phyloP scores from a whole-genome alignment of 1,140 invertebrate genomes.

The Riptortus pedestris region DNA sequence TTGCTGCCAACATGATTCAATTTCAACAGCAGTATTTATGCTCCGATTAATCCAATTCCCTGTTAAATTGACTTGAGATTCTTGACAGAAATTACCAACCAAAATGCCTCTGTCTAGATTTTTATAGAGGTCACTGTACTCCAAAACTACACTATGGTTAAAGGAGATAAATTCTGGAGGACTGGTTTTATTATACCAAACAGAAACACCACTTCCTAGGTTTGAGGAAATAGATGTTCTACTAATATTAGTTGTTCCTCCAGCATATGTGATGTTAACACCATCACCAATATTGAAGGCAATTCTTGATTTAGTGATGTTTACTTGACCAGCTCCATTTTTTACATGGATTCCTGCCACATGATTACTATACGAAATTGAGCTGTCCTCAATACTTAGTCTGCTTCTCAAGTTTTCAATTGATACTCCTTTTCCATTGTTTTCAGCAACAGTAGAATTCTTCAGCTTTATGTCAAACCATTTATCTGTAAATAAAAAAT shows the following conservation, averaged over 20 bases:
- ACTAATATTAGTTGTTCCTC: slow-evolving; percentile 81
- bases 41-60: slow-evolving; percentile 74
- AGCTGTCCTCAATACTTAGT: slow-evolving; percentile 65
- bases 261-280: slow-evolving; percentile 81
- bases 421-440: slow-evolving; percentile 83
- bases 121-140: slow-evolving; percentile 73
- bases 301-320: slow-evolving; percentile 80
- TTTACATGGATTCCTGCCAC: slow-evolving; percentile 77
- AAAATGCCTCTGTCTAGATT: slow-evolving; percentile 78
- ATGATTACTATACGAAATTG: slow-evolving; percentile 77
- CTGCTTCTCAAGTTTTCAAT: slow-evolving; percentile 74
- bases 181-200: slow-evolving; percentile 61
- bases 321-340: slow-evolving; percentile 79
- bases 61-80: slow-evolving; percentile 62
- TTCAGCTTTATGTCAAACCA: slow-evolving; percentile 79
- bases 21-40: slow-evolving; percentile 59
- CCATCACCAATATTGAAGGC: slow-evolving; percentile 86
- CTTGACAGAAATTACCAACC: slow-evolving; percentile 62
- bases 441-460: slow-evolving; percentile 70
- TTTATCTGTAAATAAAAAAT: slow-evolving; percentile 47
- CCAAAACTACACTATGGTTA: slow-evolving; percentile 73
- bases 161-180: slow-evolving; percentile 62
- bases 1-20: slow-evolving; percentile 63
- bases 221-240: slow-evolving; percentile 68
- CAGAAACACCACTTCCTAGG: slow-evolving; percentile 72